Conservation (phyloP, 2,888 invertebrate genomes). For the Stegana nigrithorax region DNA sequence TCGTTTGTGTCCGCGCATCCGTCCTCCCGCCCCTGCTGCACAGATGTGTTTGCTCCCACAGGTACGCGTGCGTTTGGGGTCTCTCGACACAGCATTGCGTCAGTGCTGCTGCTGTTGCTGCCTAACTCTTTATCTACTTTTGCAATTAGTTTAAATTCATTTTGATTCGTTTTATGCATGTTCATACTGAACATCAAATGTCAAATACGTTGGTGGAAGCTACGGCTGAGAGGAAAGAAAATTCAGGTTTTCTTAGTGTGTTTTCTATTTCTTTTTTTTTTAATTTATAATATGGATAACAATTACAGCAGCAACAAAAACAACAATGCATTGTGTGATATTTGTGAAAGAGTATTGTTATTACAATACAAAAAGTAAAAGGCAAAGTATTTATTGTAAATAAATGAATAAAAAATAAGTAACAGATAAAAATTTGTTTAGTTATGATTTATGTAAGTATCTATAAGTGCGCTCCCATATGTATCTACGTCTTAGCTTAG, state of each 20-base stretch:
- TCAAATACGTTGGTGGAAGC: slow-evolving; percentile 37
- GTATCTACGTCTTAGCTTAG: too few relatives aligned
- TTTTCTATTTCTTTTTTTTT: too few relatives aligned
- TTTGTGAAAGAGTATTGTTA: slow-evolving; percentile 35
- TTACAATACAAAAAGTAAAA: neutral
- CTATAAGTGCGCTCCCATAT: too few relatives aligned
- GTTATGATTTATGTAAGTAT: slow-evolving; percentile 6
- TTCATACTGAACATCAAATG: slow-evolving; percentile 29
- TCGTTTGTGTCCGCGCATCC: too few relatives aligned
- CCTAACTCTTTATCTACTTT: slow-evolving; percentile 36
- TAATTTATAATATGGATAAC: too few relatives aligned
- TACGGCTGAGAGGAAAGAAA: slow-evolving; percentile 27
- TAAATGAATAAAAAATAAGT: slow-evolving; percentile 28
- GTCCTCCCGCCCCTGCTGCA: neutral
- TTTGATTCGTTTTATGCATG: slow-evolving; percentile 38
- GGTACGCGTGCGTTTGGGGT: neutral
- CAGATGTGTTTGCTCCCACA: neutral
- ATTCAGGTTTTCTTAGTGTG: neutral
- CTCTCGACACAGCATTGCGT: neutral
- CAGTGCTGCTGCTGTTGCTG: slow-evolving; percentile 7
- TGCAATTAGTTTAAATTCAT: slow-evolving; percentile 53
- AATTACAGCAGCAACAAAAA: slow-evolving; percentile 18
- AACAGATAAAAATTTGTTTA: slow-evolving; percentile 10
- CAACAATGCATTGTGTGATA: slow-evolving; percentile 52
- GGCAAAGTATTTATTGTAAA: slow-evolving; percentile 26